Evolutionary conservation across 2,797 vertebrate species (phyloP), one percentile per base, ranked within the genome.

Genomic region (Tokudaia tokunoshimensis): DNA sequence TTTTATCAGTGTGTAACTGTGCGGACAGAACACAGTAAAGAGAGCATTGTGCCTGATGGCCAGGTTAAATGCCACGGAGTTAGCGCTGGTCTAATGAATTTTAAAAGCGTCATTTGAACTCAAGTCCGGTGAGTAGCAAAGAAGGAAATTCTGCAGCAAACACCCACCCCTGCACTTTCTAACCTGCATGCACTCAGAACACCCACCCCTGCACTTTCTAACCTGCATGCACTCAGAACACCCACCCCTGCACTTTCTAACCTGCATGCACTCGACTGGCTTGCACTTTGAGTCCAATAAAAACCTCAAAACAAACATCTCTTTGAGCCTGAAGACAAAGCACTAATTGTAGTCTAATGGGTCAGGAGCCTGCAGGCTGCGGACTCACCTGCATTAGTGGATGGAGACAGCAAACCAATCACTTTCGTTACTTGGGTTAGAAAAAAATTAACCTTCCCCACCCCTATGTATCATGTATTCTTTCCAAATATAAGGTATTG

Each of bases 21-120:
- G 89, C 4, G 79, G 67, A 93, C 14, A 31, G 79, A 91, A 41
- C 31, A 12, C 1, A 11, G n/a, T 9, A 81, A 85, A 55, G 80
- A 78, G 85, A 29, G 34, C 61, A 81, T 55, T 72, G 79, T 89
- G 79, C 65, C 79, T 22, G 55, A 44, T 10, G n/a, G 82, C 67
- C 92, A 96, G 94, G 96, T 97, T 97, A 94, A 97, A 96, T 95
- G 82, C 96, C 63, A 11, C 81, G 37, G 76, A 0, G 9, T 95
- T 97, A 95, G 88, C 95, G 74, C 83, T 79, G 94, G 85, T 96
- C 96, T 88, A 83, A 84, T 92, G 94, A 94, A 92, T 95, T 96
- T 94, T 92, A 63, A 96, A 97, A 97, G 92, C 93, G 75, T 87
- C 80, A 70, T 97, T 96, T 65, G 83, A 91, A 95, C 13, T 0